These are phyloP conservation scores for Isaurus tuberculatus DNA, from an alignment of 92 coral and sea anemone species.

Conservation along the genomic window DNA sequence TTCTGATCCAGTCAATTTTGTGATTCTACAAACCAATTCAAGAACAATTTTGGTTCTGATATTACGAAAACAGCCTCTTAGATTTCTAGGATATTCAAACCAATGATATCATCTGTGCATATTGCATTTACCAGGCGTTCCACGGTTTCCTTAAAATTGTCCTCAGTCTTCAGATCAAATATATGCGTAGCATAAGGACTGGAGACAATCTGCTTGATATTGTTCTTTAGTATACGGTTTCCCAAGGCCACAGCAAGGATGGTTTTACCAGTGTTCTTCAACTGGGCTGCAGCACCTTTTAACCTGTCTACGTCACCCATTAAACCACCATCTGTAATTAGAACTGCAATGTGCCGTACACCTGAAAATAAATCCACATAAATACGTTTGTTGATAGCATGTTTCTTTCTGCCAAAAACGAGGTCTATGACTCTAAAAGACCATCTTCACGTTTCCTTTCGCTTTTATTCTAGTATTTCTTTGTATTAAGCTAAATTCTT, in stretches of 20 bases:
- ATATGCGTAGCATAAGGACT: constrained; percentile 14
- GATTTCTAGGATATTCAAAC: constrained; percentile 3
- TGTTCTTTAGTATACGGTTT: background rate
- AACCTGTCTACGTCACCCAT: background rate
- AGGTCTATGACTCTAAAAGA: too few species aligned
- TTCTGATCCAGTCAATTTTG: too few species aligned
- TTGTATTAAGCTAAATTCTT: too few species aligned
- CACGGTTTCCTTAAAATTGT: background rate
- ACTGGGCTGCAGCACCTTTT: background rate
- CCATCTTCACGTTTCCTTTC: too few species aligned
- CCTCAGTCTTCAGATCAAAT: background rate
- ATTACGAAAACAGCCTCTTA: background rate
- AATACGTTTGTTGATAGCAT: too few species aligned
- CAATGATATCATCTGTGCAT: constrained; percentile 30
- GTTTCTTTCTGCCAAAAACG: too few species aligned
- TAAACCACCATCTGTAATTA: constrained; percentile 24
- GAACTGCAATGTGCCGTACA: constrained; percentile 32
- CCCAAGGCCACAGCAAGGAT: constrained; percentile 33
- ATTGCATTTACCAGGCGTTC: constrained; percentile 16
- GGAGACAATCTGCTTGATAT: constrained; percentile 16
- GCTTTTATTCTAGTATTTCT: too few species aligned
- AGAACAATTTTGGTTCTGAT: too few species aligned
- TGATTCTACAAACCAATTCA: too few species aligned
- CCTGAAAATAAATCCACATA: background rate
- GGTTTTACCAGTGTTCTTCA: constrained; percentile 37